Percentiles rank a stretch among this genome's conserved stretches.
Conservation (phyloP, 2,888 invertebrate genomes). For the Vesta saturnalis region DNA sequence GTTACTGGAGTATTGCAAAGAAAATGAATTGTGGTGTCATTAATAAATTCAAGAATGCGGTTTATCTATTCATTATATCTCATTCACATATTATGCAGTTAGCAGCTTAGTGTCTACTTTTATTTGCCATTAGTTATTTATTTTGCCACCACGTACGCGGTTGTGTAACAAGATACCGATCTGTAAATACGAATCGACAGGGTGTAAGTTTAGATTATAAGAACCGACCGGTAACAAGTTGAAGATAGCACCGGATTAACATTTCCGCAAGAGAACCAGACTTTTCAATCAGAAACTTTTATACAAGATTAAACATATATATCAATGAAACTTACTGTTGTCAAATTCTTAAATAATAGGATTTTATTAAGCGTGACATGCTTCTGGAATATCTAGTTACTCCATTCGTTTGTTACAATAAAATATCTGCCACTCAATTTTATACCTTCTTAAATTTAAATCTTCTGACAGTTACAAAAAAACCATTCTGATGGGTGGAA, state of each 20-base stretch:
- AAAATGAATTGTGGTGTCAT: not conserved
- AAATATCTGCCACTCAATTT: slow-evolving; percentile 35
- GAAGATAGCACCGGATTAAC: slow-evolving; percentile 51
- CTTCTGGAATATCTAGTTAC: slow-evolving; percentile 35
- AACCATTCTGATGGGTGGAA: slow-evolving; percentile 28
- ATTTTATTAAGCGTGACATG: slow-evolving; percentile 38
- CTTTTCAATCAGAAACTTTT: slow-evolving; percentile 29
- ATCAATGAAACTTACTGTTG: slow-evolving; percentile 22
- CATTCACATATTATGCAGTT: not conserved
- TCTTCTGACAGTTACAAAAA: slow-evolving; percentile 25
- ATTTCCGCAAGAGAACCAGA: slow-evolving; percentile 45
- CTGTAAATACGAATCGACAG: slow-evolving; percentile 46
- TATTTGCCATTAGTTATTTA: slow-evolving; percentile 16
- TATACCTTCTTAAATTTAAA: slow-evolving; percentile 35
- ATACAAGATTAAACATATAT: slow-evolving; percentile 34
- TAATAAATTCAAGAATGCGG: not conserved
- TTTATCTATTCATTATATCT: not conserved
- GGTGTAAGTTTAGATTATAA: slow-evolving; percentile 51
- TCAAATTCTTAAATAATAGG: slow-evolving; percentile 29
- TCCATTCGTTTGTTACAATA: slow-evolving; percentile 24
- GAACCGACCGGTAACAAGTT: slow-evolving; percentile 46
- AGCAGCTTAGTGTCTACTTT: not conserved
- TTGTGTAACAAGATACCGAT: slow-evolving; percentile 20
- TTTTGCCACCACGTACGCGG: slow-evolving; percentile 21
- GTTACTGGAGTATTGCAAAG: not conserved